Evolutionary conservation across 1,140 invertebrate species (phyloP).

Genomic region (Achroia grisella): DNA sequence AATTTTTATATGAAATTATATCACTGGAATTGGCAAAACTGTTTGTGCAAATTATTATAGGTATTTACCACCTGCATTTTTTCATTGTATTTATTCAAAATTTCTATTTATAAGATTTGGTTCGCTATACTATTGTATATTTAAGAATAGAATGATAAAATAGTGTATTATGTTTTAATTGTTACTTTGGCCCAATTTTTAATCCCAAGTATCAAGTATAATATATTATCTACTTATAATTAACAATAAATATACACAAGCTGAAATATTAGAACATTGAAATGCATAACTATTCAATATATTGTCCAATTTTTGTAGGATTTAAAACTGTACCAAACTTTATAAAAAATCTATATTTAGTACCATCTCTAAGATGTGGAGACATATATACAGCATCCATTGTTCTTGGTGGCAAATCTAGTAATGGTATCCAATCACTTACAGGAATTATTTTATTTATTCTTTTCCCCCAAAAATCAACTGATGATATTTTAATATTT

Average conservation of each 20-base stretch:
- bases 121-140: conserved; percentile 43
- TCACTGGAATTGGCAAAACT: conserved; percentile 1
- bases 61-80: conserved; percentile 30
- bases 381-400: conserved; percentile 51
- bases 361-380: conserved; percentile 44
- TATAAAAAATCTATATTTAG: conserved; percentile 54
- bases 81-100: conserved; percentile 33
- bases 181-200: not conserved
- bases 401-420: conserved; percentile 45
- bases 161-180: conserved; percentile 21
- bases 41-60: conserved; percentile 35
- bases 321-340: conserved; percentile 52
- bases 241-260: not conserved
- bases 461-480: conserved; percentile 75
- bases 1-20: conserved; percentile 7
- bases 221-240: not conserved
- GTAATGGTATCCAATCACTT: conserved; percentile 66
- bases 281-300: conserved; percentile 42
- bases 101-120: conserved; percentile 38
- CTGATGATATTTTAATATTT: conserved; percentile 72
- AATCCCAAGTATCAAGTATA: not conserved
- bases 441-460: conserved; percentile 56
- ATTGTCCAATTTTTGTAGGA: conserved; percentile 39
- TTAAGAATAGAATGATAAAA: conserved; percentile 46
- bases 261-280: conserved; percentile 6